phyloP scores from a whole-genome alignment of 2,797 vertebrate genomes.

The Micrastur ruficollis region DNA sequence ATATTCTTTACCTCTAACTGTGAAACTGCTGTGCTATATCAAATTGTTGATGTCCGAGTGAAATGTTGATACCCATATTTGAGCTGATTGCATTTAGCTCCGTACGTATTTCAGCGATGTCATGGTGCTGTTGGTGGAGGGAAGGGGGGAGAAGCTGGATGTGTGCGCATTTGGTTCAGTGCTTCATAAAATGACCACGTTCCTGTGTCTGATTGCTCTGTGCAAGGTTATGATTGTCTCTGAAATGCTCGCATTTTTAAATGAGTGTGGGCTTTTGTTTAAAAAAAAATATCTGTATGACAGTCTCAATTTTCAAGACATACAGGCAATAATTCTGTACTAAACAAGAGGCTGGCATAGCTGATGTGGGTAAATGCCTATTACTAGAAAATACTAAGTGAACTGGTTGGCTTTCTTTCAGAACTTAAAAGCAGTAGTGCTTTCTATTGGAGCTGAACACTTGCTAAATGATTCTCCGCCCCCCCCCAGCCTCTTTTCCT shows the following conservation, averaged over 20 bases:
- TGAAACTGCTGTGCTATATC: background rate
- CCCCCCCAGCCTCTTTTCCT: background rate
- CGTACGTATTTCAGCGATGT: fast-evolving
- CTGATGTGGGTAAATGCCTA: background rate
- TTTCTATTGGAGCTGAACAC: background rate
- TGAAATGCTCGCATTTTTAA: background rate
- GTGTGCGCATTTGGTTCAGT: fast-evolving
- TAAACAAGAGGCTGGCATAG: background rate
- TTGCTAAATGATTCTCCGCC: background rate
- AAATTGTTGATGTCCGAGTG: background rate
- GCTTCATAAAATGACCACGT: background rate
- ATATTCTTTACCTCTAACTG: fast-evolving
- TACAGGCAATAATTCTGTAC: background rate
- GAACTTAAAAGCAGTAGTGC: background rate
- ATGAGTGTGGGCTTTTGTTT: background rate
- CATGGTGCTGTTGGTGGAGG: background rate
- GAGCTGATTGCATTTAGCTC: fast-evolving
- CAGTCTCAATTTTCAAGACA: background rate
- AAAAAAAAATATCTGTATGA: background rate
- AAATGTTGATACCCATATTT: fast-evolving
- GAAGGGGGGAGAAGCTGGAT: background rate
- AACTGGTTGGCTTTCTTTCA: conserved; percentile 24
- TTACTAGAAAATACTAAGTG: conserved; percentile 14
- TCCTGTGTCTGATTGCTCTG: background rate
- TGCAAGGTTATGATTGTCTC: background rate